A percentile compares a stretch with the other conserved stretches of the same genome.
phyloP scores from a whole-genome alignment of 2,797 vertebrate genomes.

The Neomorphus geoffroyi region DNA sequence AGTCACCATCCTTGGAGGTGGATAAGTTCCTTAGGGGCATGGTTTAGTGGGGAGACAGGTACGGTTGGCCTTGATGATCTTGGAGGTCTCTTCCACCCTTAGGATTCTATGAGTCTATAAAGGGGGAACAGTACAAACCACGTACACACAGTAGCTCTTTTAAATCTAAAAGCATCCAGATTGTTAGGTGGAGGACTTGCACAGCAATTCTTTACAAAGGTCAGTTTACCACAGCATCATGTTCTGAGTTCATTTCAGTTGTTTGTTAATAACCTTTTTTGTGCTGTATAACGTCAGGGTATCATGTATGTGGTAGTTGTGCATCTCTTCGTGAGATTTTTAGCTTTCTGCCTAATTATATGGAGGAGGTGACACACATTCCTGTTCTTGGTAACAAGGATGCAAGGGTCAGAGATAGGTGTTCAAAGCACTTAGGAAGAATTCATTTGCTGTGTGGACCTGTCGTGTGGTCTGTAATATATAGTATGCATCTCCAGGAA shows the following conservation, averaged over 20 bases:
- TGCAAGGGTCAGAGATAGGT: not conserved
- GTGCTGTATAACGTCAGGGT: not conserved
- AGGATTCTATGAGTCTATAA: too few species aligned
- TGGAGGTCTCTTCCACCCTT: too few species aligned
- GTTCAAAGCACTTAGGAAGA: conserved; percentile 9
- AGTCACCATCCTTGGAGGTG: too few species aligned
- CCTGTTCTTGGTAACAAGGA: not conserved
- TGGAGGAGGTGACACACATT: not conserved
- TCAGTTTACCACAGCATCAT: not conserved
- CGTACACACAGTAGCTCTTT: not conserved
- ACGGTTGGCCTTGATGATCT: too few species aligned
- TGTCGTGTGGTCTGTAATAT: not conserved
- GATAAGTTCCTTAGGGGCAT: too few species aligned
- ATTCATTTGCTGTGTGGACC: not conserved
- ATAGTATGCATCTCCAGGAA: not conserved
- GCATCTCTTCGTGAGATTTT: conserved; percentile 24
- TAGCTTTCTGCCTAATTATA: conserved; percentile 18
- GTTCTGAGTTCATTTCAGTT: conserved; percentile 41
- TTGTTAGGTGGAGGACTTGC: not conserved
- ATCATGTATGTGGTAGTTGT: not conserved
- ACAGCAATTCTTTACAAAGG: not conserved
- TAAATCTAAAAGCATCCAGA: not conserved
- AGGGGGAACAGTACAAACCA: not conserved
- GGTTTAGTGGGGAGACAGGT: too few species aligned
- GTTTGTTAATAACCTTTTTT: conserved; percentile 39